Conservation (phyloP, 2,113 vertebrate genomes). For the Carassius auratus region DNA sequence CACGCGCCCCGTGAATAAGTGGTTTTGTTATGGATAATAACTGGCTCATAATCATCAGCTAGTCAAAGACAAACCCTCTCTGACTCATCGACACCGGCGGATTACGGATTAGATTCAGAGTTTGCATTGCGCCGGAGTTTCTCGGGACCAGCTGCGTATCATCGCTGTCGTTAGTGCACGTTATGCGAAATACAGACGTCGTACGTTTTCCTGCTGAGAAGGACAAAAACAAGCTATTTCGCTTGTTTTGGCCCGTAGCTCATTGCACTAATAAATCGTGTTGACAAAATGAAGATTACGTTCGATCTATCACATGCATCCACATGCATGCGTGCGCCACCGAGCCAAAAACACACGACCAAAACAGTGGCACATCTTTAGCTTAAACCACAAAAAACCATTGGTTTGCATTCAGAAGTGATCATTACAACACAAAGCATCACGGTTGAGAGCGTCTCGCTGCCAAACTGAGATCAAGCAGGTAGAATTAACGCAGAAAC, state of each 20-base stretch:
- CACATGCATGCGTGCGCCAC: no score
- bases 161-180: constrained; percentile 50
- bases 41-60: constrained; percentile 38
- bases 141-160: constrained; percentile 47
- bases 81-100: constrained; percentile 21
- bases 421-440: not conserved
- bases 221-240: constrained; percentile 29
- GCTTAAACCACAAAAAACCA: not conserved
- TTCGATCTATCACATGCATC: constrained; percentile 37
- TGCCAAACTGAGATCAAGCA: constrained; percentile 35
- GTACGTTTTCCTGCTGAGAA: constrained; percentile 48
- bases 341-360: not conserved
- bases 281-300: constrained; percentile 47
- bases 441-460: not conserved
- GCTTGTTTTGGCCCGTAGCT: constrained; percentile 34
- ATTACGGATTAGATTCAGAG: constrained; percentile 19
- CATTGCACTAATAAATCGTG: constrained; percentile 48
- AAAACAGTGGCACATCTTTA: not conserved
- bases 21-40: constrained; percentile 42
- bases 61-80: constrained; percentile 29
- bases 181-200: constrained; percentile 11
- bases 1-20: constrained; percentile 11
- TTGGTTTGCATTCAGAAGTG: not conserved
- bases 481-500: constrained; percentile 50
- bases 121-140: not conserved